phyloP scores from a whole-genome alignment of 23 tunicate genomes.

The Botrylloides violaceus region DNA sequence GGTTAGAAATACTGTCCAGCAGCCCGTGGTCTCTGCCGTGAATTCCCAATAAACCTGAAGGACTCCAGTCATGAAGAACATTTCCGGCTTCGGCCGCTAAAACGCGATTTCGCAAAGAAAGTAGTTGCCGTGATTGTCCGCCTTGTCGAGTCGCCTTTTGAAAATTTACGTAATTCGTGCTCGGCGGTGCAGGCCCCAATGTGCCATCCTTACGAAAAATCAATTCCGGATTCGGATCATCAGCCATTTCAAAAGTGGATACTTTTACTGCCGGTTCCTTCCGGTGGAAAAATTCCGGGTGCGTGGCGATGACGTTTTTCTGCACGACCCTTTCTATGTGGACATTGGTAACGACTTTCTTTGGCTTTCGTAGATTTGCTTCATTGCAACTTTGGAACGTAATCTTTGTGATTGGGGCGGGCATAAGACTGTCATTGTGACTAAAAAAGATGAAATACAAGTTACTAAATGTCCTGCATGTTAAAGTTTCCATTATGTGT shows the following conservation, averaged over 20 bases:
- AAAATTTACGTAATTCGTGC: constrained; percentile 25
- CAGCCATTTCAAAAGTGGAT: constrained; percentile 22
- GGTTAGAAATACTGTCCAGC: background rate
- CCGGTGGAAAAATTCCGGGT: background rate
- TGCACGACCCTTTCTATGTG: constrained; percentile 18
- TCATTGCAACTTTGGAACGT: constrained; percentile 25
- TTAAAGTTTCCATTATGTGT: too few species aligned
- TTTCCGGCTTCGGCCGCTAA: background rate
- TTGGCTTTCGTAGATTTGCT: constrained; percentile 9
- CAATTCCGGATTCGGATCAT: constrained; percentile 1
- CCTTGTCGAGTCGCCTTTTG: constrained; percentile 15
- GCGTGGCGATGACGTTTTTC: constrained; percentile 8
- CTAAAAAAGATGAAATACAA: background rate
- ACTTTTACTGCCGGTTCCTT: constrained; percentile 14
- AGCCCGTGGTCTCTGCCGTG: background rate
- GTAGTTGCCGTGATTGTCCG: constrained; percentile 18
- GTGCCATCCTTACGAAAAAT: constrained; percentile 17
- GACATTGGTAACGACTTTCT: constrained; percentile 4
- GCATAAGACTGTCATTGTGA: constrained; percentile 18
- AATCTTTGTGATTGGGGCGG: constrained; percentile 27
- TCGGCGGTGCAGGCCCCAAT: constrained; percentile 22
- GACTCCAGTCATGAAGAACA: background rate
- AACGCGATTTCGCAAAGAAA: constrained; percentile 4
- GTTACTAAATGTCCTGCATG: too few species aligned
- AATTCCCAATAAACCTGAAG: background rate